Conservation (phyloP, 1,140 invertebrate species). For the Drosophila oshimai region DNA sequence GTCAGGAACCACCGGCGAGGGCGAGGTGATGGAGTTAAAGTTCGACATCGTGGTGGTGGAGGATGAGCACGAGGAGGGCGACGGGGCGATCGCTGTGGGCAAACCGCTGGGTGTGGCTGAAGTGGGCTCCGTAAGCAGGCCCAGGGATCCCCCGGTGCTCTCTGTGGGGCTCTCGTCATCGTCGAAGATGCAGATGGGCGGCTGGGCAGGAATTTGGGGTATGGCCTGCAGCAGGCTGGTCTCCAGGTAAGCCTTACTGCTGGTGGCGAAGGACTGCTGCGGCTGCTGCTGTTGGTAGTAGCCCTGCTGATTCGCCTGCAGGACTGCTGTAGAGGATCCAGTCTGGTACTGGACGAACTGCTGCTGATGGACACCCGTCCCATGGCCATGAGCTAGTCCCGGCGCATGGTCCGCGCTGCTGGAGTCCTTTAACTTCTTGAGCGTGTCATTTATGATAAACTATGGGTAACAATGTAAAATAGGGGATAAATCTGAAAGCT, state of each 20-base stretch:
- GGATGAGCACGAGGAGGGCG: constrained; percentile 67
- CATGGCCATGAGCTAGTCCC: constrained; percentile 43
- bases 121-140: constrained; percentile 56
- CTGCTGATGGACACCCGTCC: constrained; percentile 50
- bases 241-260: constrained; percentile 64
- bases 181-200: constrained; percentile 80
- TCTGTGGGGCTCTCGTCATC: constrained; percentile 77
- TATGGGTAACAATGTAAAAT: constrained; percentile 11
- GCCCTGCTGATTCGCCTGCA: constrained; percentile 49
- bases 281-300: constrained; percentile 61
- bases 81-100: constrained; percentile 64
- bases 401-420: constrained; percentile 60
- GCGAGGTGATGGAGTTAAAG: constrained; percentile 80
- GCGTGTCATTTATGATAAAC: constrained; percentile 82
- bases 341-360: constrained; percentile 58
- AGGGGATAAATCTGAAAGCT: neutral
- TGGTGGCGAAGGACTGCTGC: constrained; percentile 41
- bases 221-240: constrained; percentile 77
- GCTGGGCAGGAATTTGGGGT: constrained; percentile 79
- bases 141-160: constrained; percentile 44
- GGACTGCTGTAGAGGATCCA: constrained; percentile 35
- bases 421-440: constrained; percentile 80
- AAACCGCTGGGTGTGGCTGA: constrained; percentile 26
- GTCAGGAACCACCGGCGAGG: constrained; percentile 79
- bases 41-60: constrained; percentile 75